Evolutionary conservation across 2,797 vertebrate genomes (phyloP), one percentile per base, ranked within the genome.

Genomic region (Enteromius viviparus): DNA sequence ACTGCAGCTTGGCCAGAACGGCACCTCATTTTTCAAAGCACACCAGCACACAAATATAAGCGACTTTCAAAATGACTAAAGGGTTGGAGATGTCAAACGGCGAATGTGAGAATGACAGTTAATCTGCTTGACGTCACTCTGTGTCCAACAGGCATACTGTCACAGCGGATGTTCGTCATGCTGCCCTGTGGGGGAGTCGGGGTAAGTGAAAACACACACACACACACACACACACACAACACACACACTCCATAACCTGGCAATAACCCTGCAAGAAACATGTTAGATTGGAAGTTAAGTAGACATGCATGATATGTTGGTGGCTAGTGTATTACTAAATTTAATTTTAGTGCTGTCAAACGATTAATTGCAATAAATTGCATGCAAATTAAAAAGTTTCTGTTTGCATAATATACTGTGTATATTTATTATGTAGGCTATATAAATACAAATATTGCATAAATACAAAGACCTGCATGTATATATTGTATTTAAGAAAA

Each of bases 121-220:
- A 78, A 62, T 87, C 55, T 51, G 76, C 76, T 51, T 83, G 42
- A 55, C 10, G 49, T 83, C 40, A 45, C 51, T 85, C 26, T 86
- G 51, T 69, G 42, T 85, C 64, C 87, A 3, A 0, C 92, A 97
- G 96, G 95, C 87, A 95, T 96, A 88, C 92, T 96, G 87, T 96
- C 97, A 6, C 96, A 98, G 93, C 91, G 97, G 93, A 96, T 96
- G 94, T 98, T 98, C 78, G 96, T 98, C 91, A 97, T 98, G 97
- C 92, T 99, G 89, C 97, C 97, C 70, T 99, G 98, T 0, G 96
- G 97, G n/a, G 98, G 97, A 55, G 95, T 98, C 19, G 97, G 98
- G 96, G 97, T 99, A 94, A 97, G 97, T 93, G 47, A 83, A 70
- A 69, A 75, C 79, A 84, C 49, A 58, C 77, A 83, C 42, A 76